phyloP scores from a whole-genome alignment of 2,797 vertebrate genomes.

The Acanthurus tractus region DNA sequence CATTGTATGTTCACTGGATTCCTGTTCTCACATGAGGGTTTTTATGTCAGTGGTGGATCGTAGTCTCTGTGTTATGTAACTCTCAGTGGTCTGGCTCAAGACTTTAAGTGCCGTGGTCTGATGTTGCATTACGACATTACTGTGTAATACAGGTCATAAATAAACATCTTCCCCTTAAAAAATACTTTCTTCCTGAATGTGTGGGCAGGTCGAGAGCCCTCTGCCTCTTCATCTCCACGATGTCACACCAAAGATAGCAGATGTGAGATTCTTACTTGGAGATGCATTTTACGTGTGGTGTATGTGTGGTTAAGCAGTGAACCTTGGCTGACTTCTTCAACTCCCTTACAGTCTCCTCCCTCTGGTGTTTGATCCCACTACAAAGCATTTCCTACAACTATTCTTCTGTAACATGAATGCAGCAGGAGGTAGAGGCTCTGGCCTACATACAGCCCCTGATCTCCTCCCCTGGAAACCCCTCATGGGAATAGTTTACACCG shows the following conservation, averaged over 20 bases:
- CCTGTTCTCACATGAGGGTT: too few species aligned
- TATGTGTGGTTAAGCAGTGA: slow-evolving; percentile 4
- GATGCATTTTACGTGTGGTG: neutral
- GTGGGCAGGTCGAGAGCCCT: neutral
- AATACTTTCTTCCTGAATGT: neutral
- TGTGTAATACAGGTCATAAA: neutral
- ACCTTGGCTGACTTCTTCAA: neutral
- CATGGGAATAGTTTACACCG: slow-evolving; percentile 29
- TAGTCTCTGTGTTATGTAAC: neutral
- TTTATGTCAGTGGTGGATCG: too few species aligned
- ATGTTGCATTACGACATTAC: neutral
- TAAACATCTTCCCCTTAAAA: neutral
- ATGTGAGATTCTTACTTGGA: neutral
- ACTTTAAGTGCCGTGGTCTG: neutral
- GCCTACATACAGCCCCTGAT: slow-evolving; percentile 66
- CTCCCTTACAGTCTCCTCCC: neutral
- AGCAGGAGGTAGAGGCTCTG: slow-evolving; percentile 44
- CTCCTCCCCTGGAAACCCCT: slow-evolving; percentile 54
- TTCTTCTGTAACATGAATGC: slow-evolving; percentile 15
- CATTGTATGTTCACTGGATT: too few species aligned
- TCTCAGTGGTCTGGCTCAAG: neutral
- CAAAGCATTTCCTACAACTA: slow-evolving; percentile 3
- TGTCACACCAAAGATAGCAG: slow-evolving; percentile 4
- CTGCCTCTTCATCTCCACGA: neutral
- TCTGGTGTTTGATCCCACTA: slow-evolving; percentile 19